These are phyloP conservation scores for Neoniphon sammara DNA, from an alignment of 2,797 vertebrate species.

Conservation along the genomic window DNA sequence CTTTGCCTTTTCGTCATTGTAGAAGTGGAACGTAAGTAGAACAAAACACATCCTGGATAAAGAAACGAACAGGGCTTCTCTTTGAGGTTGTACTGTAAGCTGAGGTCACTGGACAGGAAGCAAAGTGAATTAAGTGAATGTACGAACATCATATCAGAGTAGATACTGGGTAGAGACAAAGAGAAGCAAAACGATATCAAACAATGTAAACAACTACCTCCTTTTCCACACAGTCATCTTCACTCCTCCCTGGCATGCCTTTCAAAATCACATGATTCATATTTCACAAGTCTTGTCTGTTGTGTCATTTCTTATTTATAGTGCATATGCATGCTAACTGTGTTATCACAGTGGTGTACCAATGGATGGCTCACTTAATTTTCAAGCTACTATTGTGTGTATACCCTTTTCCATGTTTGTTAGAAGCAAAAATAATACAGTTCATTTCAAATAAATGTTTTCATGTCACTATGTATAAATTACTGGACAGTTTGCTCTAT, in stretches of 20 bases:
- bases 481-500: not conserved
- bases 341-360: not conserved
- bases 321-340: not conserved
- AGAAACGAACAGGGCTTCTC: too few relatives aligned
- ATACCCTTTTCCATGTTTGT: not conserved
- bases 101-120: too few relatives aligned
- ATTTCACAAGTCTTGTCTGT: not conserved
- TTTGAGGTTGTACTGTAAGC: too few relatives aligned
- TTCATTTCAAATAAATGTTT: not conserved
- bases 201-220: not conserved
- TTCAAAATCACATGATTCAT: slow-evolving; percentile 5
- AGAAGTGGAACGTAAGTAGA: too few relatives aligned
- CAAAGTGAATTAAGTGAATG: too few relatives aligned
- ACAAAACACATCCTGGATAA: too few relatives aligned
- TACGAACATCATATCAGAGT: too few relatives aligned
- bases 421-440: not conserved
- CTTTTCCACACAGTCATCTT: not conserved
- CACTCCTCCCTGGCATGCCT: not conserved
- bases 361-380: not conserved
- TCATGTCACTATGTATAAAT: not conserved
- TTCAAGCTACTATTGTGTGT: not conserved
- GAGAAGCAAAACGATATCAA: too few relatives aligned
- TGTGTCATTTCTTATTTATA: not conserved
- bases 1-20: not conserved
- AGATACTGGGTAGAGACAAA: too few relatives aligned